Evolutionary conservation across 2,797 vertebrate genomes (phyloP).

Genomic region (Oreochromis grahami): DNA sequence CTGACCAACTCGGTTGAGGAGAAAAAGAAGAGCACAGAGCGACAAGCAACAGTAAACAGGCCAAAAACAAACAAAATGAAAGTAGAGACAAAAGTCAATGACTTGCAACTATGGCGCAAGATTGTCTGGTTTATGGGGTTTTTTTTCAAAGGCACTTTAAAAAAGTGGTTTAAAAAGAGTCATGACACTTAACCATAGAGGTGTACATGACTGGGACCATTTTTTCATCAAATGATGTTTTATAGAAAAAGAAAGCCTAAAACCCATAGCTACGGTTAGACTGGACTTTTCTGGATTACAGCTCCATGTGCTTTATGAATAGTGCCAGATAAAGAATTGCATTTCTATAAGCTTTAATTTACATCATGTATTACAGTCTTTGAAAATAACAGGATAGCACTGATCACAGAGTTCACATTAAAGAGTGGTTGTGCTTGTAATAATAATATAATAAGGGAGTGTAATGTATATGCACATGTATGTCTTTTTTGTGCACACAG

Average conservation of each 20-base stretch:
- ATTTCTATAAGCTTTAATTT: background rate
- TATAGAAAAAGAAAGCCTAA: background rate
- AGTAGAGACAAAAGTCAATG: background rate
- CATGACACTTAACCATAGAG: background rate
- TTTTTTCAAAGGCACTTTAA: background rate
- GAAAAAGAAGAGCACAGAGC: background rate
- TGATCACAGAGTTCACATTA: background rate
- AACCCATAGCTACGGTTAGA: background rate
- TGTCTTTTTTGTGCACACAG: background rate
- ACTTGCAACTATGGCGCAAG: background rate
- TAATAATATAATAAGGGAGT: background rate
- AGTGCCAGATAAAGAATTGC: background rate
- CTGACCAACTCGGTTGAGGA: background rate
- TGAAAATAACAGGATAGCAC: no score
- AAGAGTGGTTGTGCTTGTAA: background rate
- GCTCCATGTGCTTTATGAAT: background rate
- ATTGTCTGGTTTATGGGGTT: background rate
- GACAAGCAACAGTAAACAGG: background rate
- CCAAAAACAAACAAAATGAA: background rate
- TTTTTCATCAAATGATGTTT: background rate
- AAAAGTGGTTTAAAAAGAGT: background rate
- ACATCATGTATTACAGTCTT: background rate
- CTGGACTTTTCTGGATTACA: background rate
- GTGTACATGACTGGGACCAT: background rate
- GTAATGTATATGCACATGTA: background rate